phyloP scores from a whole-genome alignment of 2,113 vertebrate species.

The Myotis brandtii region DNA sequence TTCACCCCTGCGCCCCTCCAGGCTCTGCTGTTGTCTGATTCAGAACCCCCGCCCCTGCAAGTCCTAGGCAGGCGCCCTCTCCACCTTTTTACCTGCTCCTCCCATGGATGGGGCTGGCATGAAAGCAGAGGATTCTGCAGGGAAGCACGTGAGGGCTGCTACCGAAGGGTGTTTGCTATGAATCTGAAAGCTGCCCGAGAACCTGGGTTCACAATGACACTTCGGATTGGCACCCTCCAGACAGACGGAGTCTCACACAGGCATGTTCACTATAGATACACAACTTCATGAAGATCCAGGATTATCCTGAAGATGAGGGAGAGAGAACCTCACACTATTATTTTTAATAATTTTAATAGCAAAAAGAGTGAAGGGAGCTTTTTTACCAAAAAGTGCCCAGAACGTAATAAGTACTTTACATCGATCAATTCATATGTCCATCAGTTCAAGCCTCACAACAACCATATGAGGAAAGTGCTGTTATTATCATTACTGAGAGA shows the following conservation, averaged over 20 bases:
- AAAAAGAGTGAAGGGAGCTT: neutral
- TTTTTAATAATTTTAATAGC: neutral
- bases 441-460: neutral
- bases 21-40: neutral
- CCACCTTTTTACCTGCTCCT: neutral
- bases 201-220: neutral
- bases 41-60: neutral
- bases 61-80: neutral
- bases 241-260: neutral
- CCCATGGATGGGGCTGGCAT: neutral
- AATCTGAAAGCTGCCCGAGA: neutral
- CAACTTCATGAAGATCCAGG: neutral
- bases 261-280: neutral
- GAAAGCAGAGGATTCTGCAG: neutral
- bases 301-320: neutral
- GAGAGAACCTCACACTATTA: neutral
- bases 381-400: neutral
- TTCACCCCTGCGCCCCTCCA: fast-evolving
- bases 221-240: neutral
- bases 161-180: neutral
- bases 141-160: neutral
- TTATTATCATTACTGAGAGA: neutral
- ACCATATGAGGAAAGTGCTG: neutral
- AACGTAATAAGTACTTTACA: neutral
- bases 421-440: neutral